Evolutionary conservation across 1,140 invertebrate genomes (phyloP).

Genomic region (Temnothorax curvispinosus): DNA sequence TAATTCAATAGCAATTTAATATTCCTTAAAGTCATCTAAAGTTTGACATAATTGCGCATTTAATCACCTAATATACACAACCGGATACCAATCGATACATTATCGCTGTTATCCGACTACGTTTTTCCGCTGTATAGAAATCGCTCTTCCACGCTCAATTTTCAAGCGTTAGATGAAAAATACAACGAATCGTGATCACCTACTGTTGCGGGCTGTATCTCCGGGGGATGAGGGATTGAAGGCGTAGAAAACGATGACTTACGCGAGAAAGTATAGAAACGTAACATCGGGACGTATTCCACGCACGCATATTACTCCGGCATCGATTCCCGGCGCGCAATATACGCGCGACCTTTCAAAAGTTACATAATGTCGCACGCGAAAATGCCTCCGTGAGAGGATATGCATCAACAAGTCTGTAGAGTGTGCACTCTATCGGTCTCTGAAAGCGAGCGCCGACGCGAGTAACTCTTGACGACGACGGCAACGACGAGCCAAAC

Average conservation of each 20-base stretch:
- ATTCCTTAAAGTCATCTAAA: neutral
- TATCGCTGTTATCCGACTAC: neutral
- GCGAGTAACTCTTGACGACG: conserved; percentile 58
- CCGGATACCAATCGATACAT: neutral
- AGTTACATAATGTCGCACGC: conserved; percentile 42
- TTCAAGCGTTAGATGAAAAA: neutral
- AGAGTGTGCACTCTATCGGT: conserved; percentile 66
- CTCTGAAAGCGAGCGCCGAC: conserved; percentile 65
- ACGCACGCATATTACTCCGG: neutral
- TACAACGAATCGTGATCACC: neutral
- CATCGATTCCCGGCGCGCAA: neutral
- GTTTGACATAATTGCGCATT: neutral
- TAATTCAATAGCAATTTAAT: neutral
- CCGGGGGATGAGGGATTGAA: neutral
- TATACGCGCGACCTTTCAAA: conserved; percentile 24
- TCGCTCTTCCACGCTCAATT: neutral
- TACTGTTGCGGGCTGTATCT: neutral
- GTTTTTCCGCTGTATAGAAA: neutral
- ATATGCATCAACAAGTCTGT: conserved; percentile 65
- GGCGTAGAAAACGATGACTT: neutral
- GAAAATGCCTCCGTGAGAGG: conserved; percentile 62
- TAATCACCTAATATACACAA: neutral
- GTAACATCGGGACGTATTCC: neutral
- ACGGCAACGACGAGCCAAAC: conserved; percentile 20
- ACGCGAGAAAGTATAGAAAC: conserved; percentile 6